phyloP scores from a whole-genome alignment of 2,888 invertebrate genomes.

The Periphyllus acericola region DNA sequence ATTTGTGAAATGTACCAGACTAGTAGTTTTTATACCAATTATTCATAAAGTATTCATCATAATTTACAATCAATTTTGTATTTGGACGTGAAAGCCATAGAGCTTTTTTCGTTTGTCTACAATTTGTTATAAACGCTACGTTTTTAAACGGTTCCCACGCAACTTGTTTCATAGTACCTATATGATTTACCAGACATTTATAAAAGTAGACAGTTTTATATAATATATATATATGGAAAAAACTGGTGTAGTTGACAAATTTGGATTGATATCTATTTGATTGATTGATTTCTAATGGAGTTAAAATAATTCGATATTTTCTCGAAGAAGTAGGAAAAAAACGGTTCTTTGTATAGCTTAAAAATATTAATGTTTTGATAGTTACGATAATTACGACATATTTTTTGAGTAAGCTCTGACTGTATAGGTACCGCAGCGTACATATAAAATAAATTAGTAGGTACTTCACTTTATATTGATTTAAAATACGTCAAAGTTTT shows the following conservation, averaged over 20 bases:
- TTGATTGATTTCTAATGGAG: constrained; percentile 12
- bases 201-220: not conserved
- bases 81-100: not conserved
- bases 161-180: not conserved
- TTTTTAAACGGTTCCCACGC: constrained; percentile 1
- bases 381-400: no score
- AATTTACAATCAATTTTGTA: not conserved
- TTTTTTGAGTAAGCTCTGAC: no score
- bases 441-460: no score
- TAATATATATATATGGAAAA: constrained; percentile 26
- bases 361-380: no score
- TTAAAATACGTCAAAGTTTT: no score
- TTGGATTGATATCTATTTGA: not conserved
- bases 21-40: not conserved
- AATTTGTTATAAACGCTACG: not conserved
- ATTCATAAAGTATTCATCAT: not conserved
- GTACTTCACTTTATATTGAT: no score
- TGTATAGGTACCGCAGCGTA: no score
- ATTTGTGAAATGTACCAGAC: not conserved
- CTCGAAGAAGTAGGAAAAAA: not conserved
- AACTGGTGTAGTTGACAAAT: constrained; percentile 9
- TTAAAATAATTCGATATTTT: not conserved
- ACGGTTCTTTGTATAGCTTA: no score
- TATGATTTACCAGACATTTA: constrained; percentile 12
- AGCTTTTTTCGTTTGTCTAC: not conserved